These are phyloP conservation scores for Lordiphosa stackelbergi DNA, from an alignment of 1,140 invertebrate genomes.

Conservation along the genomic window DNA sequence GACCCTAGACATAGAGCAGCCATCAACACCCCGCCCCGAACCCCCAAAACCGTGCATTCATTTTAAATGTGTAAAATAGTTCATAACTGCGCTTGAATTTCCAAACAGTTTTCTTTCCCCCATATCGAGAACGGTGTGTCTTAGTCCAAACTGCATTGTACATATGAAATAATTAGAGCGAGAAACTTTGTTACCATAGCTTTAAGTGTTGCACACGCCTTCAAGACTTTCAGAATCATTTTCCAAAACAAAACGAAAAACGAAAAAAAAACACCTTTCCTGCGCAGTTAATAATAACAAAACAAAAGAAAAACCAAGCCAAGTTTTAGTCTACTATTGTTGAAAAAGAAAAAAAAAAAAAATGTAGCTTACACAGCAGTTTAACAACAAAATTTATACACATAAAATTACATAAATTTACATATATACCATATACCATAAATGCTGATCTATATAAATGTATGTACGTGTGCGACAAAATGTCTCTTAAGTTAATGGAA, in stretches of 20 bases:
- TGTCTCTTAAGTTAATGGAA: slow-evolving; percentile 10
- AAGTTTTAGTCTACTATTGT: slow-evolving; percentile 30
- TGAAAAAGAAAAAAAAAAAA: slow-evolving; percentile 15
- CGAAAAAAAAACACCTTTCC: slow-evolving; percentile 31
- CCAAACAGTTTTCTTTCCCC: slow-evolving; percentile 13
- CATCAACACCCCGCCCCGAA: slow-evolving; percentile 22
- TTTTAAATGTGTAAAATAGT: slow-evolving; percentile 55
- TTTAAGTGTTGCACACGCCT: slow-evolving; percentile 73
- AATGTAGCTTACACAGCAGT: slow-evolving; percentile 14
- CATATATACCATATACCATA: slow-evolving; percentile 33
- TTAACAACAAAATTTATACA: slow-evolving; percentile 23
- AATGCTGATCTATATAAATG: slow-evolving; percentile 60
- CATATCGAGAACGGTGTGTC: slow-evolving; percentile 45
- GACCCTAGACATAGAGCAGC: slow-evolving; percentile 54
- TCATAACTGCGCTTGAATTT: slow-evolving; percentile 20
- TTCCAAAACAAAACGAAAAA: slow-evolving; percentile 21
- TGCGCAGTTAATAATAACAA: slow-evolving; percentile 18
- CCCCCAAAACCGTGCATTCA: slow-evolving; percentile 23
- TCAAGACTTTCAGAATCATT: slow-evolving; percentile 48
- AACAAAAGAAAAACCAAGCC: slow-evolving; percentile 15
- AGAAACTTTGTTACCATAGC: slow-evolving; percentile 67
- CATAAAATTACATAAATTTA: slow-evolving; percentile 30
- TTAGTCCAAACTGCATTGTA: slow-evolving; percentile 31
- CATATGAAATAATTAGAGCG: slow-evolving; percentile 22
- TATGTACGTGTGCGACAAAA: slow-evolving; percentile 36